Evolutionary conservation across 2,113 vertebrate genomes (phyloP).

Genomic region (Indri indri): DNA sequence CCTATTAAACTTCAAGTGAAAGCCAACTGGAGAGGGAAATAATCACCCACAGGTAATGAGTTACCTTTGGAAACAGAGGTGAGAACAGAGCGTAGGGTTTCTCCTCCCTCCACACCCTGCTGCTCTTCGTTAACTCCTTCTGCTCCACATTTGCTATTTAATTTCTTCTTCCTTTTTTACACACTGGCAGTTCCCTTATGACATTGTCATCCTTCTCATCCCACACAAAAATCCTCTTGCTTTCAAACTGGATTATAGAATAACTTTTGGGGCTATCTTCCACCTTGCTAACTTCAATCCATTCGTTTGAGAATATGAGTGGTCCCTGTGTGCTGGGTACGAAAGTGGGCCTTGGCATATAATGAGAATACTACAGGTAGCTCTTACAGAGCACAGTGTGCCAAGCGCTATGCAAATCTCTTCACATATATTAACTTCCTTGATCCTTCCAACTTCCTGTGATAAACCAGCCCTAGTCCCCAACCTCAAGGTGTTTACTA

Average conservation of each 20-base stretch:
- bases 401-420: background rate
- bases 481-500: background rate
- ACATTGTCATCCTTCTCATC: background rate
- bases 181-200: background rate
- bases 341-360: background rate
- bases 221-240: background rate
- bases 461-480: background rate
- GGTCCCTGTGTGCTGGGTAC: rapidly evolving
- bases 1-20: constrained; percentile 72
- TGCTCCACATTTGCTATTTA: background rate
- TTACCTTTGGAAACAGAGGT: constrained; percentile 50
- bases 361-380: background rate
- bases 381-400: background rate
- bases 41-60: constrained; percentile 30
- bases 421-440: background rate
- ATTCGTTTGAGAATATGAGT: background rate
- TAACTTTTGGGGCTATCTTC: background rate
- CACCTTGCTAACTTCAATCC: background rate
- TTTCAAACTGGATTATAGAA: background rate
- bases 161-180: background rate
- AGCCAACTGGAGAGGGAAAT: constrained; percentile 31
- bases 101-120: background rate
- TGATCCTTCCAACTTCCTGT: too few species aligned
- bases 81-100: background rate
- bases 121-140: background rate